Evolutionary conservation across 2,113 vertebrate genomes (phyloP).

Genomic region (Melanerpes formicivorus): DNA sequence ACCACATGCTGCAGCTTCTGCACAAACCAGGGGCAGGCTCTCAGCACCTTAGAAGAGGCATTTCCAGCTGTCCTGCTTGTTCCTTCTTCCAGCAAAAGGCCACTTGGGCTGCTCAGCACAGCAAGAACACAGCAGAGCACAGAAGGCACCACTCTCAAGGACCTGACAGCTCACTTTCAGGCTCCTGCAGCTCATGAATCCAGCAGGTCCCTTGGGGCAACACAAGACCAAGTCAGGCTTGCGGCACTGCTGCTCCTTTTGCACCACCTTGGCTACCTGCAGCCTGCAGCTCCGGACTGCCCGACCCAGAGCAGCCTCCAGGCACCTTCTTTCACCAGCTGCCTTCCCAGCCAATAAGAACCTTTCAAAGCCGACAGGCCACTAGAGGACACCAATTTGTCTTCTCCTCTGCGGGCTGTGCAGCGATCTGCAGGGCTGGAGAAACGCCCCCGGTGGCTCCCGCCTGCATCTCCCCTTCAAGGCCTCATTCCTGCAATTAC

Average conservation of each 20-base stretch:
- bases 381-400: conserved; percentile 37
- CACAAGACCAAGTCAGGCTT: not conserved
- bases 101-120: not conserved
- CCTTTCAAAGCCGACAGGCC: not conserved
- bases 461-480: not conserved
- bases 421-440: not conserved
- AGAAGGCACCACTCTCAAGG: not conserved
- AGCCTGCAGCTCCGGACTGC: not conserved
- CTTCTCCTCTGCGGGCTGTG: not conserved
- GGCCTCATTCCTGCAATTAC: not conserved
- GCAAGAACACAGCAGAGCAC: not conserved
- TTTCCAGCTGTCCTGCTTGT: not conserved
- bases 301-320: not conserved
- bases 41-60: not conserved
- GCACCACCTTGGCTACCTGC: not conserved
- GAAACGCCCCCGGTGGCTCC: not conserved
- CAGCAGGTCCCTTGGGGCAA: fast-evolving
- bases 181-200: not conserved
- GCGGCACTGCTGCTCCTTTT: not conserved
- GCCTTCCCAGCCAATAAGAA: not conserved
- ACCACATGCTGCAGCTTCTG: not conserved
- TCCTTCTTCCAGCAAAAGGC: not conserved
- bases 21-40: not conserved
- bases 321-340: not conserved
- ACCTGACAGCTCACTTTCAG: not conserved